These are phyloP conservation scores for Melanotaenia trifasciata DNA, from an alignment of 2,797 vertebrate species.

Conservation along the genomic window DNA sequence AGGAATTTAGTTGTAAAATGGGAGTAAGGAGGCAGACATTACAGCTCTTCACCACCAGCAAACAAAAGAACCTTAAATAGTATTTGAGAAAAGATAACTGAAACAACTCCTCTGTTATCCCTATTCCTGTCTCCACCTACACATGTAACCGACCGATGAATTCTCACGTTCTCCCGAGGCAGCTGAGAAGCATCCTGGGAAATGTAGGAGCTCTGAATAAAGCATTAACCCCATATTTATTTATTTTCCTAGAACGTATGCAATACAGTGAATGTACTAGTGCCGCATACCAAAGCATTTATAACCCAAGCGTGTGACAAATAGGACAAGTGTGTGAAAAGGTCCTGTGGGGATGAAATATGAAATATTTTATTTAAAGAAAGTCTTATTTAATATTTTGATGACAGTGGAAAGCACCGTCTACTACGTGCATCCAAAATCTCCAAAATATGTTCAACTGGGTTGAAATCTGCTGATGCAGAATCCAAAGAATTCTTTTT, in stretches of 20 bases:
- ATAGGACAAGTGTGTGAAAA: neutral
- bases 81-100: slow-evolving; percentile 16
- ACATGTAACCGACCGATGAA: slow-evolving; percentile 26
- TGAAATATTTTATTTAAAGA: neutral
- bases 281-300: neutral
- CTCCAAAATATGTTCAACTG: neutral
- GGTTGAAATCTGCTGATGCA: neutral
- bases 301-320: neutral
- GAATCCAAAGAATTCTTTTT: neutral
- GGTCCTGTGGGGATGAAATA: neutral
- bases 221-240: slow-evolving; percentile 25
- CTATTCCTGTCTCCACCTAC: slow-evolving; percentile 64
- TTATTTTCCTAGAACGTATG: neutral
- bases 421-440: neutral
- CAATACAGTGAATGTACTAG: neutral
- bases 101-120: slow-evolving; percentile 35
- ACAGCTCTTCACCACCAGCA: neutral
- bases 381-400: neutral
- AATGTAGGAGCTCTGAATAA: slow-evolving; percentile 32
- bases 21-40: neutral
- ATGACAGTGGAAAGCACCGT: neutral
- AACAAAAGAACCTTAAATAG: neutral
- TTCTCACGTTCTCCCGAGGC: slow-evolving; percentile 46
- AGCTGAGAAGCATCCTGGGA: slow-evolving; percentile 60
- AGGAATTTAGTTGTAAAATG: neutral